phyloP scores from a whole-genome alignment of 2,797 vertebrate genomes.

The Spheniscus humboldti region DNA sequence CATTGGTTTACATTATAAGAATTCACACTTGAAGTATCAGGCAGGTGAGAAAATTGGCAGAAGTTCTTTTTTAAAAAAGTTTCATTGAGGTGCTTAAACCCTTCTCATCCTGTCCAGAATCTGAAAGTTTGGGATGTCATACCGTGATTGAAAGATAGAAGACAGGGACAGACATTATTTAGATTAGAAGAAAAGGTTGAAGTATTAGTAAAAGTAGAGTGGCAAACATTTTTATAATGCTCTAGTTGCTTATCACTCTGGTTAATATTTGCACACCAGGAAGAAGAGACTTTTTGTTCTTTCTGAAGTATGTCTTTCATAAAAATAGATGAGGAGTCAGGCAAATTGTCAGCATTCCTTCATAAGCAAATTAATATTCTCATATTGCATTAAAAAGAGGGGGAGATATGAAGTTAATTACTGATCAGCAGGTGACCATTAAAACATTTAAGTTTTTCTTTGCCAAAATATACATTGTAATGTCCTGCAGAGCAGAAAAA shows the following conservation, averaged over 20 bases:
- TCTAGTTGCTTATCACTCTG: neutral
- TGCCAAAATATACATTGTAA: neutral
- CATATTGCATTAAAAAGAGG: neutral
- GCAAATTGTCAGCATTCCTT: neutral
- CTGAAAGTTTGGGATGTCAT: neutral
- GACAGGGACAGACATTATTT: neutral
- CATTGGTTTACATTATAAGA: neutral
- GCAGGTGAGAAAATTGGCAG: neutral
- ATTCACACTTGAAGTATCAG: neutral
- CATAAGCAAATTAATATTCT: conserved; percentile 34
- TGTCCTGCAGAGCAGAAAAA: neutral
- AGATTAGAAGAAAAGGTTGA: neutral
- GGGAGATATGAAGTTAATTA: conserved; percentile 38
- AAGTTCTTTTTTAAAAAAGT: neutral
- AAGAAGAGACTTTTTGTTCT: neutral
- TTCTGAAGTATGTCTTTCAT: neutral
- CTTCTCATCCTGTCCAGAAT: neutral
- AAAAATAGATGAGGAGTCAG: neutral
- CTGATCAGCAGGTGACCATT: conserved; percentile 10
- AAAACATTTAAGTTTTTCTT: conserved; percentile 26
- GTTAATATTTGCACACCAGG: neutral
- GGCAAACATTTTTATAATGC: neutral
- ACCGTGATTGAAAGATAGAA: neutral
- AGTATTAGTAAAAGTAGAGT: neutral
- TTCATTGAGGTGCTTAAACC: neutral